These are phyloP conservation scores for Clarias platycephalus DNA, from an alignment of 2,797 vertebrate species.

Conservation along the genomic window DNA sequence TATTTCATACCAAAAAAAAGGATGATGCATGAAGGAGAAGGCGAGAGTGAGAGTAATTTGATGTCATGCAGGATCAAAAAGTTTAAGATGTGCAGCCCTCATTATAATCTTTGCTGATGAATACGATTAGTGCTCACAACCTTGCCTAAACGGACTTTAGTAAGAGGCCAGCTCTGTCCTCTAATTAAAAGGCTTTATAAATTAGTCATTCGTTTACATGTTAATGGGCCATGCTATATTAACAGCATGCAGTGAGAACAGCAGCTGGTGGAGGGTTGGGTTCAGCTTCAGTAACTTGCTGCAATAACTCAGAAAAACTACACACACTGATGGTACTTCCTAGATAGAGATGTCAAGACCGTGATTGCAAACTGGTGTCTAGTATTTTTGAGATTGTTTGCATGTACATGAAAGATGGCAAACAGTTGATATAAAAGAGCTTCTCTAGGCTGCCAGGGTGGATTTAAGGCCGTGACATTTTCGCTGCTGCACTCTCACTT, in stretches of 20 bases:
- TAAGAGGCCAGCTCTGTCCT: constrained; percentile 39
- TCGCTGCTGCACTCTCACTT: constrained; percentile 9
- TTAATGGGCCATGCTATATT: constrained; percentile 40
- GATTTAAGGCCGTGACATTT: constrained; percentile 36
- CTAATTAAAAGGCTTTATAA: constrained; percentile 57
- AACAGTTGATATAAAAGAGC: constrained; percentile 11
- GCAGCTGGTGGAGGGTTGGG: background rate
- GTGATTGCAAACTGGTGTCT: background rate
- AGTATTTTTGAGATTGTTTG: background rate
- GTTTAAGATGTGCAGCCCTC: constrained; percentile 36
- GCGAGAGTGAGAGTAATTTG: constrained; percentile 15
- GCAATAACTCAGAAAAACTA: constrained; percentile 2
- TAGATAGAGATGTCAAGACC: background rate
- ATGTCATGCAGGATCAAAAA: constrained; percentile 27
- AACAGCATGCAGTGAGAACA: background rate
- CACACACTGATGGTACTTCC: background rate
- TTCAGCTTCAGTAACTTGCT: background rate
- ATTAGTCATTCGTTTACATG: constrained; percentile 47
- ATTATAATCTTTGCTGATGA: constrained; percentile 76
- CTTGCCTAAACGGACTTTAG: constrained; percentile 43
- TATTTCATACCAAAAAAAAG: background rate
- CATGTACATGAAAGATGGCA: constrained; percentile 1
- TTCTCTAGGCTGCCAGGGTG: background rate
- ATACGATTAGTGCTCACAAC: constrained; percentile 71
- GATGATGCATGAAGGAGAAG: constrained; percentile 14